Conservation (phyloP, 92 coral and sea anemone genomes). For the Porites divaricata region DNA sequence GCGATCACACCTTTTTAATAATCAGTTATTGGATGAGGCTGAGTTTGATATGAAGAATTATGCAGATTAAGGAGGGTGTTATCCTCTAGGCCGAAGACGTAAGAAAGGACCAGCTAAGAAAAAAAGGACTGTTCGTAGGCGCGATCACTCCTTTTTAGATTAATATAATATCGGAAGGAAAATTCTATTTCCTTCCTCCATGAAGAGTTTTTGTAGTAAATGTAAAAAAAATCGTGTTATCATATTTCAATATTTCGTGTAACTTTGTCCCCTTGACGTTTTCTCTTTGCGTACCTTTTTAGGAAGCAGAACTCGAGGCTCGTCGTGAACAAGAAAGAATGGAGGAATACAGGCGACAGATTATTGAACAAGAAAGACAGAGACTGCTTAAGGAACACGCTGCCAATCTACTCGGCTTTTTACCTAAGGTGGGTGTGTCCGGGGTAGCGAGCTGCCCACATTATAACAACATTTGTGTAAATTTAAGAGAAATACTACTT, state of each 20-base stretch:
- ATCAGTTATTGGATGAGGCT: too few relatives aligned
- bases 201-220: too few relatives aligned
- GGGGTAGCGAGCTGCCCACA: neutral
- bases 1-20: too few relatives aligned
- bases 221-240: too few relatives aligned
- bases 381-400: conserved; percentile 95
- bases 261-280: neutral
- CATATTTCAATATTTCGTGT: neutral
- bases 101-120: too few relatives aligned
- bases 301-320: conserved; percentile 98
- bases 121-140: too few relatives aligned
- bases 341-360: conserved; percentile 92
- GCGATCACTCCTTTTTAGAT: too few relatives aligned
- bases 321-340: conserved; percentile 95
- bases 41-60: too few relatives aligned
- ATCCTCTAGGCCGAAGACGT: too few relatives aligned
- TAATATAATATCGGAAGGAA: too few relatives aligned
- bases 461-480: neutral
- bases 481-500: neutral
- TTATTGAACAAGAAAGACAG: conserved; percentile 97
- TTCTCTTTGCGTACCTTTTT: neutral
- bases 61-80: too few relatives aligned
- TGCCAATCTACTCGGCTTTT: conserved; percentile 91
- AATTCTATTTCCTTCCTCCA: too few relatives aligned
- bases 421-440: conserved; percentile 86